Evolutionary conservation across 2,797 vertebrate species (phyloP), one percentile per base, ranked within the genome.

Genomic region (Fistularia tabacaria): DNA sequence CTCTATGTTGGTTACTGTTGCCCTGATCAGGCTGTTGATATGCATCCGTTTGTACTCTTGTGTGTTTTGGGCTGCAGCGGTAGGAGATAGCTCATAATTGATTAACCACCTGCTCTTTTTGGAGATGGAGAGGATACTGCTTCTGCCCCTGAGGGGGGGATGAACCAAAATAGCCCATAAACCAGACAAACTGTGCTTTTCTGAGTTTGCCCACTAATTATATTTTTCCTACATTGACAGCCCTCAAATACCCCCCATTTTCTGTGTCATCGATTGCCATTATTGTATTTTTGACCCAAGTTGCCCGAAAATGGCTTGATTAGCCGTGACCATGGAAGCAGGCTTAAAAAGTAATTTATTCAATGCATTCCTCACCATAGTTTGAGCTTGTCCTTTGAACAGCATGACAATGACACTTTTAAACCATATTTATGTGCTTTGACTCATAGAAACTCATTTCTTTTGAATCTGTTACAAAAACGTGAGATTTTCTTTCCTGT

Each of bases 31-130:
- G 63, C 47, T 48, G 77, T 66, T 66, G 62, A 74, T 10, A 51
- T 51, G 11, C 12, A 10, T 45, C 6, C 10, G 43, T 12, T 12
- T 45, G 11, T 25, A 25, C 10, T n/a, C 42, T 8, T 42, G 41
- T 42, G 41, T 45, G 43, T 12, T 13, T 45, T 45, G 62, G 58
- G 63, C 68, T 59, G 63, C 73, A 79, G 71, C 79, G 71, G 70
- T 82, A 70, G 73, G 77, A 76, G 66, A 76, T 77, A 76, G 78
- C 75, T 80, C 68, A 59, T 69, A 79, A 79, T 74, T 81, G 80
- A 85, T 83, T 76, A 82, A 74, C 69, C 85, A 87, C 74, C 82
- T 81, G 77, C 78, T 83, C 79, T 44, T 71, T 80, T 82, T 74
- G 71, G 76, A 83, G 66, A 65, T 56, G 13, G 69, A 63, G 41